Evolutionary conservation across 2,113 vertebrate species (phyloP), one percentile per base, ranked within the genome.

Genomic region (Lucifuga dentata): DNA sequence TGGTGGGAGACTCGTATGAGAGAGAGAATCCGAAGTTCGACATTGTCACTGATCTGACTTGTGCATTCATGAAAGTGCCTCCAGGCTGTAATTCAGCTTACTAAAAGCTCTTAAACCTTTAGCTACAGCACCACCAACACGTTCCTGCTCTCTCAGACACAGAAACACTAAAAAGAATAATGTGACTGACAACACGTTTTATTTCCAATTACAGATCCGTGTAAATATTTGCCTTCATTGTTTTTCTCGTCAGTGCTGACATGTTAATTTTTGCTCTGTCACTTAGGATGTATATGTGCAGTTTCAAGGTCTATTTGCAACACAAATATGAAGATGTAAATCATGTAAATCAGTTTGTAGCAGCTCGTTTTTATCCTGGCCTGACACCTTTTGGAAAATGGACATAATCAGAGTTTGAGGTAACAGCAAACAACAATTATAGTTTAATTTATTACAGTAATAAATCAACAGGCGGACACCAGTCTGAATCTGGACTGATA

Each of bases 191-290:
- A 55, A 24, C n/a, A 7, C 5, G 24, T 81, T 86, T 58, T 40
- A 49, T 72, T 78, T 86, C 45, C 57, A 87, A 81, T 87, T 79
- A 84, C 62, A 76, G 21, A 49, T 46, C 16, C 3, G 51, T 67
- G 62, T 77, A 74, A 81, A 81, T 59, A 39, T 7, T 16, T 46
- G 70, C 55, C 77, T 75, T 32, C 9, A 20, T 58, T 36, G 29
- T 19, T 32, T 46, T 41, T 26, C n/a, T 32, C 17, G 59, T 51
- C 41, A 32, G 2, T 9, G 11, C 52, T 50, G 20, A 8, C 2
- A 3, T 35, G 44, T 60, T 67, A 9, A 61, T 62, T 68, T 68
- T 44, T 49, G 3, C n/a, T 1, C 5, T 55, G 36, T 66, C 58
- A 39, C 50, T 46, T 49, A 5, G 7, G 38, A 56, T 20, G n/a